Conservation (phyloP, 2,888 invertebrate genomes). For the Artemia sinica region DNA sequence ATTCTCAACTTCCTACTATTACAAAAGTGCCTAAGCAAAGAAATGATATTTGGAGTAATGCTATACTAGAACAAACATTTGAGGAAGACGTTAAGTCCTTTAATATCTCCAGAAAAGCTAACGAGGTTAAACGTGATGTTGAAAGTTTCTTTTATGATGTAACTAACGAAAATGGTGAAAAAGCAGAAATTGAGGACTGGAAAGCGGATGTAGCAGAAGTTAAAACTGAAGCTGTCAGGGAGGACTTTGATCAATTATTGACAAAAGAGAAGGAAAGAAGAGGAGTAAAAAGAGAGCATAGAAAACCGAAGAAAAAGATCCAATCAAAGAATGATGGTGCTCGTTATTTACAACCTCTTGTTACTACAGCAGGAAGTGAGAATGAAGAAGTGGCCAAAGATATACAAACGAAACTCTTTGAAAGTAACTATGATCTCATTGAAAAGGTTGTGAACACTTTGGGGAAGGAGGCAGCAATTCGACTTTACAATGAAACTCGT, state of each 20-base stretch:
- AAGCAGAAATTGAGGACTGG: conserved; percentile 5
- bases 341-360: conserved; percentile 40
- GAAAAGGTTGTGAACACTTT: conserved; percentile 48
- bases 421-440: conserved; percentile 53
- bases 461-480: conserved; percentile 53
- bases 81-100: conserved; percentile 20
- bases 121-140: conserved; percentile 16
- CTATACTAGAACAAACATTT: conserved; percentile 19
- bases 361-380: conserved; percentile 36
- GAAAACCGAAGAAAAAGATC: background rate
- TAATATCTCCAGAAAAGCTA: conserved; percentile 15
- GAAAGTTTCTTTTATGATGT: background rate
- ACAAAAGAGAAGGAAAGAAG: conserved; percentile 15
- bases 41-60: conserved; percentile 21
- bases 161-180: background rate
- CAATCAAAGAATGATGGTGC: background rate
- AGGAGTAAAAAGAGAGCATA: conserved; percentile 14
- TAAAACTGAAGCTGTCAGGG: background rate
- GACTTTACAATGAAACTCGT: conserved; percentile 60
- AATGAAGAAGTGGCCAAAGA: conserved; percentile 47
- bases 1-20: background rate
- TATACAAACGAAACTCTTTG: conserved; percentile 51
- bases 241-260: conserved; percentile 19
- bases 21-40: background rate
- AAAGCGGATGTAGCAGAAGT: conserved; percentile 14